phyloP scores from a whole-genome alignment of 1,140 invertebrate species.

The Colletes gigas region DNA sequence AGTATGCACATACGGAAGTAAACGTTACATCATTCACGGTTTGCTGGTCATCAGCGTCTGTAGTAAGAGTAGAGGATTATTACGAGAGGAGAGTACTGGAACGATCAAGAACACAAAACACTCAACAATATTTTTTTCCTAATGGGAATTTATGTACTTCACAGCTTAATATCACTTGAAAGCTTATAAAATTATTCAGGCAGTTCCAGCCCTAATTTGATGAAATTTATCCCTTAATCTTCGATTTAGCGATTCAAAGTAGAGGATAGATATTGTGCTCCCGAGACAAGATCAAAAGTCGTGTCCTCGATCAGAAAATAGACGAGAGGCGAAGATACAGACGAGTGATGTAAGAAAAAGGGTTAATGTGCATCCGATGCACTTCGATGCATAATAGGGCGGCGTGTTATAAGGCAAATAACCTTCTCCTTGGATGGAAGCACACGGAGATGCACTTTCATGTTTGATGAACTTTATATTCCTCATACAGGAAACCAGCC shows the following conservation, averaged over 20 bases:
- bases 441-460: constrained; percentile 13
- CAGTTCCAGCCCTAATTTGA: too few relatives aligned
- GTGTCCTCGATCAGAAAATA: not conserved
- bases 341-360: not conserved
- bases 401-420: not conserved
- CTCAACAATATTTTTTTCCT: too few relatives aligned
- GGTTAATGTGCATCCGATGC: not conserved
- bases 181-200: too few relatives aligned
- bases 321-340: too few relatives aligned
- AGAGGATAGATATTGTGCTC: too few relatives aligned
- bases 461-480: constrained; percentile 44
- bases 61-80: constrained; percentile 16
- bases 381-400: constrained; percentile 23
- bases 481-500: not conserved
- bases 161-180: too few relatives aligned
- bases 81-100: not conserved
- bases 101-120: too few relatives aligned
- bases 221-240: too few relatives aligned
- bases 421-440: not conserved
- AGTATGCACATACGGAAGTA: constrained; percentile 12
- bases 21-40: constrained; percentile 41
- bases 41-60: too few relatives aligned
- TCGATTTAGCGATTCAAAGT: too few relatives aligned
- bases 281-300: too few relatives aligned
- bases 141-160: too few relatives aligned